Evolutionary conservation across 2,797 vertebrate species (phyloP).

Genomic region (Alca torda): DNA sequence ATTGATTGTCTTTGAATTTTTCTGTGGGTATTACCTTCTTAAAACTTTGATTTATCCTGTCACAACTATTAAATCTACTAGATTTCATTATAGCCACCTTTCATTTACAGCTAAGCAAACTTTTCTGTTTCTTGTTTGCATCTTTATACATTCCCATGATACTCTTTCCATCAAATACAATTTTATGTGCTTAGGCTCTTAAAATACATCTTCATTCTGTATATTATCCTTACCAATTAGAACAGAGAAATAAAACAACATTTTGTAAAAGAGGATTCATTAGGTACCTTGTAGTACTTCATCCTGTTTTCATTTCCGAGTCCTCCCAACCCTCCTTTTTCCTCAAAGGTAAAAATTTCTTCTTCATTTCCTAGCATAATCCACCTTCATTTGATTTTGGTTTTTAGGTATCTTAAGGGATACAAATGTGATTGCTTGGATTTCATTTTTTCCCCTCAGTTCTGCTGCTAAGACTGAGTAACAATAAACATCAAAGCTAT

Average conservation of each 20-base stretch:
- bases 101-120: neutral
- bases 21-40: neutral
- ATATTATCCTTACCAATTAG: neutral
- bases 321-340: neutral
- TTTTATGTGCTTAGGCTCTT: neutral
- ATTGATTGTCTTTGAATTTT: neutral
- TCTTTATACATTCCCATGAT: neutral
- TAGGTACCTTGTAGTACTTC: neutral
- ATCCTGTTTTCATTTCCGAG: neutral
- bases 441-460: neutral
- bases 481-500: neutral
- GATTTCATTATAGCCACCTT: neutral
- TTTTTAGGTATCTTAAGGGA: neutral
- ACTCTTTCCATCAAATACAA: neutral
- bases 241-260: neutral
- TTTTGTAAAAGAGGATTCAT: neutral
- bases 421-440: neutral
- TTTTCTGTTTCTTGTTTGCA: neutral
- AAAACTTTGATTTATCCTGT: neutral
- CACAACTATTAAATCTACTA: neutral
- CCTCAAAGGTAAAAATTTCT: neutral
- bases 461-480: neutral
- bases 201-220: neutral
- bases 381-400: neutral
- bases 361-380: neutral